Evolutionary conservation across 1,140 invertebrate genomes (phyloP).

Genomic region (Drosophila bocki): DNA sequence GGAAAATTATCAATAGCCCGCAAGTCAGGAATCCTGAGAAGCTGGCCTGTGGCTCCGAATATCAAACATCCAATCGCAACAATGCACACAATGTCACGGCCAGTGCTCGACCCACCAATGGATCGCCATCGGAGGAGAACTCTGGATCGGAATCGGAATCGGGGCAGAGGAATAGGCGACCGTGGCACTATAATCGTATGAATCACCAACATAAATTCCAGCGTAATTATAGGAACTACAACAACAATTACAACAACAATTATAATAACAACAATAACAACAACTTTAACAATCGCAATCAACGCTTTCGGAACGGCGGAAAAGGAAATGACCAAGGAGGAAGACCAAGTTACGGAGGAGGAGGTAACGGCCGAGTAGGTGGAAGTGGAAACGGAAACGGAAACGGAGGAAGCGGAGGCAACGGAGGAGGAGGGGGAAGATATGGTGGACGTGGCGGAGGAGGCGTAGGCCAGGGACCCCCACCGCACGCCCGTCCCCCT

Average conservation of each 20-base stretch:
- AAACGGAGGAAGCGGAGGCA: not conserved
- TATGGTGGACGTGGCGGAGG: not conserved
- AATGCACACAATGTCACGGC: constrained; percentile 2
- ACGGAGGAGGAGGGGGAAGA: not conserved
- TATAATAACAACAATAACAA: not conserved
- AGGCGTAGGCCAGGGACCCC: not conserved
- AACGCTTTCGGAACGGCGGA: not conserved
- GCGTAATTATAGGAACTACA: not conserved
- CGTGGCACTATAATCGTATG: not conserved
- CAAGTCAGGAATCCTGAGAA: not conserved
- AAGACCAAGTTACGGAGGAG: not conserved
- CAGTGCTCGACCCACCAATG: constrained; percentile 2
- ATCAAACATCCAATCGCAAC: constrained; percentile 1
- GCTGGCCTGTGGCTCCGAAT: constrained; percentile 3
- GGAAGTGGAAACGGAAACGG: not conserved
- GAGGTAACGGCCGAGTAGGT: not conserved
- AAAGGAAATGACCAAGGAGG: not conserved
- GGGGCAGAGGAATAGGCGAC: too few species aligned
- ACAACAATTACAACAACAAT: too few species aligned
- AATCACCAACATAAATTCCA: not conserved
- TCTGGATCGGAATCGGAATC: not conserved
- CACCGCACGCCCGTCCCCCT: not conserved
- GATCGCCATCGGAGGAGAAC: not conserved
- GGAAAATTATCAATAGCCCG: not conserved
- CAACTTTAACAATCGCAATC: not conserved